Evolutionary conservation across 2,888 invertebrate species (phyloP).

Genomic region (Peribatodes rhomboidaria): DNA sequence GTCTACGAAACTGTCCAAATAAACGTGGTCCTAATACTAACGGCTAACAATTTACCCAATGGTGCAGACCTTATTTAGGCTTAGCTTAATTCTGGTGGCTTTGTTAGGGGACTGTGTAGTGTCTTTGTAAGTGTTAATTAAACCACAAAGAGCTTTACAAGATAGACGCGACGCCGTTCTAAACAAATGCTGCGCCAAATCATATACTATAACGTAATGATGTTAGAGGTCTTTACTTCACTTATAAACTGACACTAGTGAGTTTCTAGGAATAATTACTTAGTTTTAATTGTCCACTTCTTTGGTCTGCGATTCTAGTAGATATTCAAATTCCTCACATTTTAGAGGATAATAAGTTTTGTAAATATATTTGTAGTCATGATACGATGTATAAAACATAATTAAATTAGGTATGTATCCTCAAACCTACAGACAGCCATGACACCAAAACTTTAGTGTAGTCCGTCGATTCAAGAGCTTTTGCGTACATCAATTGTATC

Average conservation of each 20-base stretch:
- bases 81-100: slow-evolving; percentile 19
- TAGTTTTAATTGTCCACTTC: too few relatives aligned
- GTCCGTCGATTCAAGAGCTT: too few relatives aligned
- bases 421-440: too few relatives aligned
- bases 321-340: too few relatives aligned
- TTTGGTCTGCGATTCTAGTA: too few relatives aligned
- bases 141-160: slow-evolving; percentile 16
- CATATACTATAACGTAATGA: not conserved
- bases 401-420: too few relatives aligned
- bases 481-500: too few relatives aligned
- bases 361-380: too few relatives aligned
- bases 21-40: slow-evolving; percentile 6
- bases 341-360: too few relatives aligned
- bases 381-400: too few relatives aligned
- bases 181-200: not conserved
- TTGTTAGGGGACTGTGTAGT: slow-evolving; percentile 11
- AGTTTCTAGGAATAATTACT: too few relatives aligned
- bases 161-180: not conserved
- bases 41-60: slow-evolving; percentile 14
- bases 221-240: not conserved
- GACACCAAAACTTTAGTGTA: too few relatives aligned
- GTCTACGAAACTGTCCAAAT: not conserved
- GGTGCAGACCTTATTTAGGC: slow-evolving; percentile 18
- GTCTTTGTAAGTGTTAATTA: slow-evolving; percentile 20
- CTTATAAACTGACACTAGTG: not conserved